Evolutionary conservation across 2,797 vertebrate species (phyloP).

Genomic region (Toxotes lorentzi): DNA sequence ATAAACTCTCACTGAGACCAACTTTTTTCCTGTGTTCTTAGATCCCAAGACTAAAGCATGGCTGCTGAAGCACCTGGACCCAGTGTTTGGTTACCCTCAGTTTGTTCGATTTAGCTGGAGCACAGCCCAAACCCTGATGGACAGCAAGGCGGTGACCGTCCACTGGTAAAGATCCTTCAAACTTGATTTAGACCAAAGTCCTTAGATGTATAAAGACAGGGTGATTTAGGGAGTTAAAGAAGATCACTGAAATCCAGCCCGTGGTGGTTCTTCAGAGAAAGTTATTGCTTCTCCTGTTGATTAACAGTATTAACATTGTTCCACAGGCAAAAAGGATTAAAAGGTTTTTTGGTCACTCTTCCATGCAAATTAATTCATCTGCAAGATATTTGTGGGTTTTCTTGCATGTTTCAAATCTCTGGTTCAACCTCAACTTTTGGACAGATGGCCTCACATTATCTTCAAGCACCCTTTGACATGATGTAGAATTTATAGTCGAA

Average conservation of each 20-base stretch:
- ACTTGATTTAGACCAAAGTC: background rate
- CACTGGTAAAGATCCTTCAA: constrained; percentile 84
- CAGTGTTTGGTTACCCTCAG: constrained; percentile 93
- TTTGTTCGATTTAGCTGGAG: constrained; percentile 97
- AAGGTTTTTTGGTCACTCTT: too few species aligned
- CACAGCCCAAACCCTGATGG: constrained; percentile 91
- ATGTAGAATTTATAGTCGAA: too few species aligned
- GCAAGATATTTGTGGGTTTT: too few species aligned
- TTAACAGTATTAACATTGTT: too few species aligned
- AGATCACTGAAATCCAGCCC: background rate
- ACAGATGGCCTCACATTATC: too few species aligned
- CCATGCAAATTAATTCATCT: too few species aligned
- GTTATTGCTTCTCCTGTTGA: too few species aligned
- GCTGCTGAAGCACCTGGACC: constrained; percentile 88
- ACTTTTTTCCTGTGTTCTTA: constrained; percentile 45
- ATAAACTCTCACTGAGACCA: background rate
- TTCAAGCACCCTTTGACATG: too few species aligned
- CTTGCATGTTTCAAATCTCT: too few species aligned
- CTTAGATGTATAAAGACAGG: background rate
- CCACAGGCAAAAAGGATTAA: too few species aligned
- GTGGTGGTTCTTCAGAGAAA: too few species aligned
- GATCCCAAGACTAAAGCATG: constrained; percentile 94
- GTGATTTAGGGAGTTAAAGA: background rate
- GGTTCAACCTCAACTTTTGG: too few species aligned
- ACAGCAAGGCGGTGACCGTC: constrained; percentile 86